Evolutionary conservation across 1,140 invertebrate species (phyloP).

Genomic region (Zophobas atratus): DNA sequence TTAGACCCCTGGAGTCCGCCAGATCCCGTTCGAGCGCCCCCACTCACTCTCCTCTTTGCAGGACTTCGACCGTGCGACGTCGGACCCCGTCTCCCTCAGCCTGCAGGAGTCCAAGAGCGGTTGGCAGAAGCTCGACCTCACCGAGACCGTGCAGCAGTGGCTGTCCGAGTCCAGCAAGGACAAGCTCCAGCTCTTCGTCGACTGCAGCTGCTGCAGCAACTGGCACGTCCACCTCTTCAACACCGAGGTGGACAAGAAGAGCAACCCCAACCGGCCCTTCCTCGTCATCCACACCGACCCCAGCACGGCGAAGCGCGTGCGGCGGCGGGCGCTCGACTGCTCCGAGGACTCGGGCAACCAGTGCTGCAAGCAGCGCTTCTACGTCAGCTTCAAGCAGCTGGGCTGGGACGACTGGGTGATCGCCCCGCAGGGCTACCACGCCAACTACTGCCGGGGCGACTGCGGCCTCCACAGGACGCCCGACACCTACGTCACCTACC

Average conservation of each 20-base stretch:
- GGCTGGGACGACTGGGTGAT: conserved; percentile 98
- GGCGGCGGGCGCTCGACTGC: conserved; percentile 87
- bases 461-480: conserved; percentile 85
- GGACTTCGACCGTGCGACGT: conserved; percentile 74
- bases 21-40: no score
- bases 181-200: conserved; percentile 83
- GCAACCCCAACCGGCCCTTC: conserved; percentile 83
- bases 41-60: conserved; percentile 59
- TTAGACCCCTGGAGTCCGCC: no score
- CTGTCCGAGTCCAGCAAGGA: conserved; percentile 71
- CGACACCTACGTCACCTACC: conserved; percentile 88
- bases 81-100: conserved; percentile 80
- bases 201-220: conserved; percentile 86
- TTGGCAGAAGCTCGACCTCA: conserved; percentile 92
- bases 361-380: conserved; percentile 92
- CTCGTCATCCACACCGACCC: conserved; percentile 86
- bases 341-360: conserved; percentile 81
- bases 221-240: conserved; percentile 74
- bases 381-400: conserved; percentile 90
- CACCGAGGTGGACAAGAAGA: conserved; percentile 54
- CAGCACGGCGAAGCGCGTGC: conserved; percentile 75
- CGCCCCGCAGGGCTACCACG: conserved; percentile 88
- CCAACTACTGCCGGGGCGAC: conserved; percentile 94
- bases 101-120: conserved; percentile 79
- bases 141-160: conserved; percentile 82